phyloP scores from a whole-genome alignment of 2,888 invertebrate genomes.

The Hypercompe scribonia region DNA sequence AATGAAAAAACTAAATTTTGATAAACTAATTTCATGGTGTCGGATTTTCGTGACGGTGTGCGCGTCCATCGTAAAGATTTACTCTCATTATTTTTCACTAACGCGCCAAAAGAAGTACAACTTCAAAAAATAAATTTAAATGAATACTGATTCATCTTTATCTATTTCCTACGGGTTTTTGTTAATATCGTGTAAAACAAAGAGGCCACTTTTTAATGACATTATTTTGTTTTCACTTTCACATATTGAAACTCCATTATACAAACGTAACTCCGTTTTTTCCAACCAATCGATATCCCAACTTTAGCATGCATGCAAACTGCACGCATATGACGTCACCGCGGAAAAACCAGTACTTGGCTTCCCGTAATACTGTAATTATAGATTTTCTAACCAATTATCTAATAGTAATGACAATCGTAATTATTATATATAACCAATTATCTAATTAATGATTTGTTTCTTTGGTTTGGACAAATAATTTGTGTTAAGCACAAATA shows the following conservation, averaged over 20 bases:
- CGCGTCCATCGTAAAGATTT: too few species aligned
- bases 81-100: too few species aligned
- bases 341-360: slow-evolving; percentile 17
- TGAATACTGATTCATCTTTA: too few species aligned
- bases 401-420: not conserved
- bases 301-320: slow-evolving; percentile 8
- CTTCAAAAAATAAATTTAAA: too few species aligned
- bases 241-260: not conserved
- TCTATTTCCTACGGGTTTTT: not conserved
- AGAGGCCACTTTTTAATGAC: not conserved
- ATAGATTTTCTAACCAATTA: not conserved
- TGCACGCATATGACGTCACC: slow-evolving; percentile 17
- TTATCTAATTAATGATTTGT: not conserved
- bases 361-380: too few species aligned
- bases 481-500: not conserved
- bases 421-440: not conserved
- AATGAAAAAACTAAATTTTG: too few species aligned
- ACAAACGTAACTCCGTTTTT: not conserved
- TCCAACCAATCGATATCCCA: slow-evolving; percentile 6
- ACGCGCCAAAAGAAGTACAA: too few species aligned
- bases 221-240: not conserved
- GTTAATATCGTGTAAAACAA: not conserved
- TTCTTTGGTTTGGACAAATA: too few species aligned
- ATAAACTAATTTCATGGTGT: too few species aligned
- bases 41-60: too few species aligned